phyloP scores from a whole-genome alignment of 2,113 vertebrate species.

The Dasyornis broadbenti region DNA sequence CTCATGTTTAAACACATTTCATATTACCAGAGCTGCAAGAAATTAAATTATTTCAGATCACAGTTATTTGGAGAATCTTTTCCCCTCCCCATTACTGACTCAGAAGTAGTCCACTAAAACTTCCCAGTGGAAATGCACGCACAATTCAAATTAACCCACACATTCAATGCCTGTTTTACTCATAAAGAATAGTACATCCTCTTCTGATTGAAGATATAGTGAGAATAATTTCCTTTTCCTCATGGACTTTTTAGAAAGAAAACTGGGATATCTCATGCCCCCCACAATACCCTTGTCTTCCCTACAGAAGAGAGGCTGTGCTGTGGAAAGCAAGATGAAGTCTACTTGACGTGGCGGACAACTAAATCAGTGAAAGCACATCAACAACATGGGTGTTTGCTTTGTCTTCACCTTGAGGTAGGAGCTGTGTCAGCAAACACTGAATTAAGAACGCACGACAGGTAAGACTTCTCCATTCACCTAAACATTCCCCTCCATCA shows the following conservation, averaged over 20 bases:
- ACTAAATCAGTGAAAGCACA: not conserved
- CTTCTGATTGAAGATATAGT: not conserved
- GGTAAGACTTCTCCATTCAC: not conserved
- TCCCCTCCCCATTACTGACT: not conserved
- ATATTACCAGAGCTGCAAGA: not conserved
- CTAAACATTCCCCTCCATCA: not conserved
- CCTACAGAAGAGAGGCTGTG: not conserved
- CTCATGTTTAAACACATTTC: not conserved
- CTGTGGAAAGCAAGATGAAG: not conserved
- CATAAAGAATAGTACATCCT: not conserved
- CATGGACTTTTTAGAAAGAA: not conserved
- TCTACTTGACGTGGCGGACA: not conserved
- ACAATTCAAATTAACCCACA: not conserved
- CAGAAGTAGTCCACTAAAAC: not conserved
- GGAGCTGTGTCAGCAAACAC: fast-evolving
- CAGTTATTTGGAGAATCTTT: not conserved
- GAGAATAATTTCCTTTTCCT: not conserved
- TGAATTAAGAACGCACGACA: not conserved
- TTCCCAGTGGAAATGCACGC: not conserved
- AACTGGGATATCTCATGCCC: fast-evolving
- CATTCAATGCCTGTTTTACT: not conserved
- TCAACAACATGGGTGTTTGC: not conserved
- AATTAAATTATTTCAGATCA: not conserved
- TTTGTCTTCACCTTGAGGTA: not conserved
- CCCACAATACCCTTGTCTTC: not conserved